These are phyloP conservation scores for Serripes groenlandicus DNA, from an alignment of 2,888 invertebrate genomes.

Conservation along the genomic window DNA sequence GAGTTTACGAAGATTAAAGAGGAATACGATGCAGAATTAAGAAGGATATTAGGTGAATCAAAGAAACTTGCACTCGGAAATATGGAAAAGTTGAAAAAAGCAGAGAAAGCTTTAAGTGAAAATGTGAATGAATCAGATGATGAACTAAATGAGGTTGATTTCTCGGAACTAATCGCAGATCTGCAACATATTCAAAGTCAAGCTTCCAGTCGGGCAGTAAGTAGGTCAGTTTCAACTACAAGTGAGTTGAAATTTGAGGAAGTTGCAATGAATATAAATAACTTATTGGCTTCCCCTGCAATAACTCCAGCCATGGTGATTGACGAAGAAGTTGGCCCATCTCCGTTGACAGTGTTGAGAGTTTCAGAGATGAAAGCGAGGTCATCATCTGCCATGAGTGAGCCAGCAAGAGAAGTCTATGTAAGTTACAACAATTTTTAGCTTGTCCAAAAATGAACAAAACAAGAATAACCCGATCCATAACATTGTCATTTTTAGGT, in stretches of 20 bases:
- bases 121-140: conserved; percentile 74
- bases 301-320: conserved; percentile 63
- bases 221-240: conserved; percentile 65
- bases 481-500: no score
- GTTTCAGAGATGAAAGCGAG: conserved; percentile 37
- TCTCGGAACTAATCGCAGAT: conserved; percentile 63
- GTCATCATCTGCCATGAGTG: conserved; percentile 65
- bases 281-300: conserved; percentile 70
- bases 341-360: conserved; percentile 47
- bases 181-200: conserved; percentile 61
- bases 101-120: conserved; percentile 78
- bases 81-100: conserved; percentile 78
- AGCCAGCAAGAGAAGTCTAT: conserved; percentile 61
- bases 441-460: not conserved
- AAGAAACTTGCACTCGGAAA: conserved; percentile 79
- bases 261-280: conserved; percentile 68
- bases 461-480: not conserved
- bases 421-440: conserved; percentile 43
- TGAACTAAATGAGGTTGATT: conserved; percentile 67
- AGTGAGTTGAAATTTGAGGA: conserved; percentile 70
- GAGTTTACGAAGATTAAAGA: conserved; percentile 76
- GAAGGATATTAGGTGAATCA: conserved; percentile 78
- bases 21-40: conserved; percentile 77
- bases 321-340: conserved; percentile 23
- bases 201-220: conserved; percentile 69